Base-by-base conservation (phyloP, 2,888 invertebrate species). In the Unio pictorum region DNA sequence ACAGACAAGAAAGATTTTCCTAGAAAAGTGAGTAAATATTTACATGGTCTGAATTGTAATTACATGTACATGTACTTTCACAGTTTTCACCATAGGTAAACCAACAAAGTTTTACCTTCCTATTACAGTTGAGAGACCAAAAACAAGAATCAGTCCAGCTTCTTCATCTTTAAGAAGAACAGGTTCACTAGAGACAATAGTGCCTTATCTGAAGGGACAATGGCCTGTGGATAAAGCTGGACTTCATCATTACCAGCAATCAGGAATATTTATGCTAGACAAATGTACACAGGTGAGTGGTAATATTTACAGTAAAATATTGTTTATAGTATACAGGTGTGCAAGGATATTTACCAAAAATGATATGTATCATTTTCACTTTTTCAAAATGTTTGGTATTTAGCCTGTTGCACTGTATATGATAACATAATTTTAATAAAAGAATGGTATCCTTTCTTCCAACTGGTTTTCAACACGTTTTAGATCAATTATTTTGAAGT, bases 151-250 rank as follows among this genome's bases (percentile, higher is more conserved):
- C 15, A 79, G 77, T 34, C 77, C 79, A 3, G 73, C 73, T 8
- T 73, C 73, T 17, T 76, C 73, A 7, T 69, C 75, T 17, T 72
- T 80, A 61, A 75, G 80, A 60, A 75, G 84, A 55, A 81, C 85
- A 18, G 79, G 77, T 55, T 83, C 84, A 17, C 76, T 80, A 15
- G 86, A 85, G 67, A 79, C 83, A 26, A 78, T 85, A 20, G 81
- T 75, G 20, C 81, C 83, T 3, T 86, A 85, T 68, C 67, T 85
- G 28, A 79, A 80, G 23, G 85, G 86, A 59, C 84, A 84, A 74
- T 86, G 85, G 86, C 84, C 85, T 4, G 81, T 77, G 63, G 84
- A 84, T 64, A 74, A 77, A 18, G 78, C 74, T 34, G 74, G 73
- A n/a, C 75, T 71, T 63, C 80, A 79, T 66, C 79, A 78, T 55